Conservation (phyloP, 2,113 vertebrate genomes). For the Cottus gobio region DNA sequence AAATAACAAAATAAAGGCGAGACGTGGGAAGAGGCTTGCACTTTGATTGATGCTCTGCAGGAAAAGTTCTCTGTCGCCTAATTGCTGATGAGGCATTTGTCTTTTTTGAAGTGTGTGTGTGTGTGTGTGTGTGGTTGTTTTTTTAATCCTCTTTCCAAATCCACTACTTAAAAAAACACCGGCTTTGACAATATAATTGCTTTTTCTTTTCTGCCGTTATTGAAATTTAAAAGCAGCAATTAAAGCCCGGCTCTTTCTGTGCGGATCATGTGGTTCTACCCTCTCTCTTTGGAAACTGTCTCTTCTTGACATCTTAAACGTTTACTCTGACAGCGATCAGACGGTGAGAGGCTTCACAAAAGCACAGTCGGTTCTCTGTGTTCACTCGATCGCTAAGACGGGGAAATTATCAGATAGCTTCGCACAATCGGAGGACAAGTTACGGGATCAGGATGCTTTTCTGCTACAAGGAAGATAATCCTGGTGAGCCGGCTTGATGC, state of each 20-base stretch:
- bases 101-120: slow-evolving; percentile 2
- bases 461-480: neutral
- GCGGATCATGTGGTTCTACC: neutral
- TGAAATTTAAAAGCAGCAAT: slow-evolving; percentile 12
- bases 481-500: neutral
- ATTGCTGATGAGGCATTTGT: slow-evolving; percentile 36
- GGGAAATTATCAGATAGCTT: neutral
- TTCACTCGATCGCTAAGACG: neutral
- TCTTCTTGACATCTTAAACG: neutral
- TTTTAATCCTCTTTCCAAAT: neutral
- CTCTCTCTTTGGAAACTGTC: slow-evolving; percentile 16
- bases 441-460: neutral
- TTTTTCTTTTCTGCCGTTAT: neutral
- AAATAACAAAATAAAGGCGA: slow-evolving; percentile 71
- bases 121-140: slow-evolving; percentile 11
- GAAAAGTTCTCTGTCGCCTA: slow-evolving; percentile 36
- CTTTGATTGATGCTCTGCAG: slow-evolving; percentile 62
- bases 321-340: slow-evolving; percentile 12
- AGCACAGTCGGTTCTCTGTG: neutral
- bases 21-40: slow-evolving; percentile 48
- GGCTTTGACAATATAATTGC: slow-evolving; percentile 45
- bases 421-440: neutral
- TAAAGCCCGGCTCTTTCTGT: slow-evolving; percentile 1
- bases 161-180: slow-evolving; percentile 3
- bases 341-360: slow-evolving; percentile 4